These are phyloP conservation scores for Dilophus febrilis DNA, from an alignment of 2,888 invertebrate genomes.

Conservation along the genomic window DNA sequence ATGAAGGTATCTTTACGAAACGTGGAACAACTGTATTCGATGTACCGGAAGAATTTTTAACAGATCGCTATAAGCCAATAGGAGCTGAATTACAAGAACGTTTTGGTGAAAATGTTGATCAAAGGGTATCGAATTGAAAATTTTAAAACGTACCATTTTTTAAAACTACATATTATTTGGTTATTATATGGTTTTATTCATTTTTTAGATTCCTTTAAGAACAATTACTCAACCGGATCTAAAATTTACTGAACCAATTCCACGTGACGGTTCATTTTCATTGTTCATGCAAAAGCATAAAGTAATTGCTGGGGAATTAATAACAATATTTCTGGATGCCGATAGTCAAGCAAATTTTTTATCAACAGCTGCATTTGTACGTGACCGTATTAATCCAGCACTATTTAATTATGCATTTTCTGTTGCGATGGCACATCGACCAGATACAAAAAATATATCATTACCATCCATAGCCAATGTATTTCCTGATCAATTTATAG, in stretches of 20 bases:
- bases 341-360: constrained; percentile 42
- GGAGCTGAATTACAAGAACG: constrained; percentile 36
- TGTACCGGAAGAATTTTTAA: constrained; percentile 42
- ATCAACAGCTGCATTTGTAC: constrained; percentile 48
- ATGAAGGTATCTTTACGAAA: no score
- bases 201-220: no score
- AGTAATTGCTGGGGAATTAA: constrained; percentile 49
- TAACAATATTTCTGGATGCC: constrained; percentile 49
- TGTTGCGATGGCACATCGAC: constrained; percentile 51
- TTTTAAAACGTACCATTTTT: no score
- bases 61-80: constrained; percentile 34
- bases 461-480: constrained; percentile 58
- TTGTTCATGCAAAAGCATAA: constrained; percentile 56
- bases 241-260: constrained; percentile 18
- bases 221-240: no score
- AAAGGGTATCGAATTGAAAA: constrained; percentile 35
- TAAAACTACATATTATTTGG: no score
- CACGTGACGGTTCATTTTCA: constrained; percentile 37
- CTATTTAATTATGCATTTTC: constrained; percentile 65
- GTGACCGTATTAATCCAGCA: constrained; percentile 60
- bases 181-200: no score
- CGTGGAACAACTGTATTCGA: no score
- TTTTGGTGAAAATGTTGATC: constrained; percentile 35
- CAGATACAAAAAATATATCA: constrained; percentile 30
- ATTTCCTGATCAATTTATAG: constrained; percentile 71